A percentile compares a stretch with the other conserved stretches of the same genome.
Conservation (phyloP, 1,140 invertebrate genomes). For the Drepana arcuata region DNA sequence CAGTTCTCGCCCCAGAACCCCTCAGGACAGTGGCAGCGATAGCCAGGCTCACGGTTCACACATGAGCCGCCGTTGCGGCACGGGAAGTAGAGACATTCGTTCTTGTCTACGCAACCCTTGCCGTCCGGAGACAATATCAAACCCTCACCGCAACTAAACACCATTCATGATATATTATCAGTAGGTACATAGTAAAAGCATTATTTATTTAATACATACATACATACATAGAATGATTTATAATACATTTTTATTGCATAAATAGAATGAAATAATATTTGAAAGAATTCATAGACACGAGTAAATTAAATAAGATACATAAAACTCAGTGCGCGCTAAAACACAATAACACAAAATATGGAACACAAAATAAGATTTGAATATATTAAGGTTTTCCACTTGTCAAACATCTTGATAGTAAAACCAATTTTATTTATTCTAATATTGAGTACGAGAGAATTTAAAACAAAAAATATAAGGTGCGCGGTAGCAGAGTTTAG, state of each 20-base stretch:
- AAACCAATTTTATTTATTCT: too few relatives aligned
- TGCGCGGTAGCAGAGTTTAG: too few relatives aligned
- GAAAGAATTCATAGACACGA: too few relatives aligned
- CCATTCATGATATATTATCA: conserved; percentile 31
- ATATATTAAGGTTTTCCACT: too few relatives aligned
- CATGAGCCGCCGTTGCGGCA: conserved; percentile 93
- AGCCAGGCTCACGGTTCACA: conserved; percentile 88
- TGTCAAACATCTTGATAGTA: too few relatives aligned
- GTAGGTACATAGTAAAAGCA: conserved; percentile 30
- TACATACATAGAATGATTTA: too few relatives aligned
- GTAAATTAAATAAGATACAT: conserved; percentile 11
- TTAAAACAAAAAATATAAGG: too few relatives aligned
- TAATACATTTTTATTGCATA: background rate
- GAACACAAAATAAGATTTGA: too few relatives aligned
- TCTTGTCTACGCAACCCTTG: conserved; percentile 93
- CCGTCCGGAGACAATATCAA: conserved; percentile 89
- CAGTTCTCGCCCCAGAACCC: conserved; percentile 96
- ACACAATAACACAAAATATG: conserved; percentile 15
- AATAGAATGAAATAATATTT: conserved; percentile 4
- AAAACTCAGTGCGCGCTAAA: conserved; percentile 51
- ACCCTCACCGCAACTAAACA: conserved; percentile 90
- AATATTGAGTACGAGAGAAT: too few relatives aligned
- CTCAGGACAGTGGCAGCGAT: conserved; percentile 88
- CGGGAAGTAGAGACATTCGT: conserved; percentile 93
- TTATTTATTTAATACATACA: conserved; percentile 10